Conservation (phyloP, 1,140 invertebrate species). For the Lasioglossum albipes region DNA sequence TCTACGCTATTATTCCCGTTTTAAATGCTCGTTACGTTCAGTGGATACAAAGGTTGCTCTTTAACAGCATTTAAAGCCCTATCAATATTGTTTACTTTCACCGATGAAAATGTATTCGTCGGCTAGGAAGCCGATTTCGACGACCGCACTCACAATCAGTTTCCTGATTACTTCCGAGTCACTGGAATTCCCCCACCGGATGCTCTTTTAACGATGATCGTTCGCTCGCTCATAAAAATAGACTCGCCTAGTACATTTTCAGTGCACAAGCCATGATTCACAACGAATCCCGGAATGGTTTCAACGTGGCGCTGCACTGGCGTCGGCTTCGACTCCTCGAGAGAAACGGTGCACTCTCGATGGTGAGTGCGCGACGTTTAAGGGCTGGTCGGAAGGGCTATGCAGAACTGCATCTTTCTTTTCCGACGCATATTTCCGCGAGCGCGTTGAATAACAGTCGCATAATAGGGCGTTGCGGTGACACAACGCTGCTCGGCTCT, state of each 20-base stretch:
- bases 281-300: not conserved
- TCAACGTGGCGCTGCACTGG: not conserved
- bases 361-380: not conserved
- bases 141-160: not conserved
- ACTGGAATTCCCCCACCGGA: not conserved
- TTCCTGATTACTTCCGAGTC: not conserved
- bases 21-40: no score
- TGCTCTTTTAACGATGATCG: not conserved
- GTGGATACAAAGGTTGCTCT: no score
- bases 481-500: slow-evolving; percentile 50
- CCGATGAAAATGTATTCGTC: no score
- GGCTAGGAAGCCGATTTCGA: not conserved
- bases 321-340: no score
- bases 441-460: slow-evolving; percentile 60
- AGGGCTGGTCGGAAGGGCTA: not conserved
- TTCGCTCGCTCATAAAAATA: no score
- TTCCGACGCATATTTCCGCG: slow-evolving; percentile 45
- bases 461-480: slow-evolving; percentile 56
- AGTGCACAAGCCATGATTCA: not conserved
- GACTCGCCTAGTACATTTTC: no score
- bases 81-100: no score
- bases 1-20: no score
- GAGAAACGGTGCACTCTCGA: not conserved
- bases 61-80: no score
- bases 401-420: not conserved